phyloP scores from a whole-genome alignment of 2,113 vertebrate species.

The Polyodon spathula region DNA sequence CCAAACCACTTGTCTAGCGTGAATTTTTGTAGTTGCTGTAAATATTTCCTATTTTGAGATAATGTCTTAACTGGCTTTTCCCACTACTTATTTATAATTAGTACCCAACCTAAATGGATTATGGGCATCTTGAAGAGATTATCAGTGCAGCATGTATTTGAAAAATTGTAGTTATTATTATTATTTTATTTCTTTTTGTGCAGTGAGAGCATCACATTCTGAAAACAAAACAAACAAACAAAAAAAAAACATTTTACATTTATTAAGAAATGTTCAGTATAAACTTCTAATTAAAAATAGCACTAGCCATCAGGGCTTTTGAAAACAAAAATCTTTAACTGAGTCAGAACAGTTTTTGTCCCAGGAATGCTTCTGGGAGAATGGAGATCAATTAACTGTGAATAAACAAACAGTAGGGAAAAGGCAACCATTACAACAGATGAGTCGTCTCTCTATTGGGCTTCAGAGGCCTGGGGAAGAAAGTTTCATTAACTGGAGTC shows the following conservation, averaged over 20 bases:
- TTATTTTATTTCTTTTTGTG: not conserved
- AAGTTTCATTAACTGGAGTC: slow-evolving; percentile 97
- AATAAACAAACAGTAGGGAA: slow-evolving; percentile 89
- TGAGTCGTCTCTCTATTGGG: slow-evolving; percentile 83
- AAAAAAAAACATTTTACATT: not conserved
- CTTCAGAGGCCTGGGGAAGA: slow-evolving; percentile 80
- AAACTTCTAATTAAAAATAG: not conserved
- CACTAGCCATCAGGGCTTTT: slow-evolving; percentile 65
- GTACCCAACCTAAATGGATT: not conserved
- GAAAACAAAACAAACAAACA: no score
- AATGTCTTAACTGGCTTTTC: no score
- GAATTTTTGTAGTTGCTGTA: slow-evolving; percentile 51
- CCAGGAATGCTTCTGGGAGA: slow-evolving; percentile 79
- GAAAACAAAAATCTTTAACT: slow-evolving; percentile 63
- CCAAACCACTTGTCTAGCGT: slow-evolving; percentile 55
- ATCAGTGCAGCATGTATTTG: not conserved
- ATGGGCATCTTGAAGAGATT: not conserved
- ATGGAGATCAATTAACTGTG: slow-evolving; percentile 96
- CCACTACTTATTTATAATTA: not conserved
- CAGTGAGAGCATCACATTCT: not conserved
- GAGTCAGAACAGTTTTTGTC: slow-evolving; percentile 81
- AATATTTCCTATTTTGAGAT: slow-evolving; percentile 34
- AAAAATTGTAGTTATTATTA: not conserved
- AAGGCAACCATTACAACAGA: slow-evolving; percentile 84
- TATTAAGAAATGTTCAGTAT: not conserved